Conservation (phyloP, 2,797 vertebrate species). For the Momotus momota region DNA sequence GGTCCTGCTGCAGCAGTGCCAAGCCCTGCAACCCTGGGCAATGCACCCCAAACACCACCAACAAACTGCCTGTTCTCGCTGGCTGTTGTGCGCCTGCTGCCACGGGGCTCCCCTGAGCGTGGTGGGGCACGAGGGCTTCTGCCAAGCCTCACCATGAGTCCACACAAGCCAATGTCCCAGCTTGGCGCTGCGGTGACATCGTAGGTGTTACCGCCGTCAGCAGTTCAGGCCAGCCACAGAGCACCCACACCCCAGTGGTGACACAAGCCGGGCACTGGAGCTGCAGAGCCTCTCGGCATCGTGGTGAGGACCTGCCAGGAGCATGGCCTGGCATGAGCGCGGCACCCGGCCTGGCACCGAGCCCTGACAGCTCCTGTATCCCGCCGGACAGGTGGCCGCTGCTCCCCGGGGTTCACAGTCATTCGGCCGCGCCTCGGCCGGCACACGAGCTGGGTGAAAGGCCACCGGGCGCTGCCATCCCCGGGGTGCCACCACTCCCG, state of each 20-base stretch:
- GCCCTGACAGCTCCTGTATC: conserved; percentile 38
- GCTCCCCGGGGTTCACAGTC: not conserved
- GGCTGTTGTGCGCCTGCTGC: not conserved
- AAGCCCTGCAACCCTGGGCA: fast-evolving
- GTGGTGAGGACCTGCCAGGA: not conserved
- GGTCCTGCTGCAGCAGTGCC: fast-evolving
- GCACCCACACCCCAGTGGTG: not conserved
- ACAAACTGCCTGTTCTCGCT: not conserved
- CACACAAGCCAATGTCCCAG: not conserved
- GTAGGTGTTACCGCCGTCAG: not conserved
- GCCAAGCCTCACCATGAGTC: not conserved
- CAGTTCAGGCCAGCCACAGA: not conserved
- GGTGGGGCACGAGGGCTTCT: fast-evolving
- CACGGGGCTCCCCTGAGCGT: fast-evolving
- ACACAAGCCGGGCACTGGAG: fast-evolving
- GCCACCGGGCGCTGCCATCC: not conserved
- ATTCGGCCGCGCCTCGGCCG: not conserved
- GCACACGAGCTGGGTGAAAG: not conserved
- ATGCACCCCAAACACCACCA: fast-evolving
- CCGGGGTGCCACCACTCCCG: not conserved
- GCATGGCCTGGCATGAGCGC: not conserved
- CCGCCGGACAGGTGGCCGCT: conserved; percentile 11
- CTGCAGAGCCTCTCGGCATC: fast-evolving
- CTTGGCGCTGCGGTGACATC: fast-evolving
- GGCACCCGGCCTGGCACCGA: not conserved